Conservation (phyloP, 2,888 invertebrate genomes). For the Tenthredo notha region DNA sequence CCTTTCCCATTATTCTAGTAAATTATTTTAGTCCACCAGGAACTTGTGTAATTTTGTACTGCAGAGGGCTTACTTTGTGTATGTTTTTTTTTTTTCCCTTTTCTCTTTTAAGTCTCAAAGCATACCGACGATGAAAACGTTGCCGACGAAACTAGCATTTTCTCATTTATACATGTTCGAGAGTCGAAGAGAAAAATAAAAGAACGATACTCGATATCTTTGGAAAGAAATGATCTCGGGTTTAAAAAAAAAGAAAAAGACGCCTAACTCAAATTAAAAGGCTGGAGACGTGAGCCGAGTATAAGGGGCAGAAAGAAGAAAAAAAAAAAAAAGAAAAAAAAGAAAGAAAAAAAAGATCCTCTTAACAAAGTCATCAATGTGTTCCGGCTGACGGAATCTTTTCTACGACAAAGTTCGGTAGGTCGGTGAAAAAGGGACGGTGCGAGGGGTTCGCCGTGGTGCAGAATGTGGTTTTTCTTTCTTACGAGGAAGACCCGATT, state of each 20-base stretch:
- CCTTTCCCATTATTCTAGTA: conserved; percentile 36
- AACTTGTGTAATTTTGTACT: conserved; percentile 7
- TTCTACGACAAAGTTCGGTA: conserved; percentile 55
- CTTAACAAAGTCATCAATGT: conserved; percentile 61
- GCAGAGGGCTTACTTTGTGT: too few species aligned
- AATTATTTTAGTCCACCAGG: conserved; percentile 19
- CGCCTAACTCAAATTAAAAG: conserved; percentile 45
- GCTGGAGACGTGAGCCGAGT: conserved; percentile 51
- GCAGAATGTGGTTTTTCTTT: conserved; percentile 60
- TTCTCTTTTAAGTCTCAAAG: not conserved
- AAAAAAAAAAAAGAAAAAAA: conserved; percentile 15
- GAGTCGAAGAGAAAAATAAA: not conserved
- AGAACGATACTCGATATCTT: not conserved
- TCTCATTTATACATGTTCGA: not conserved
- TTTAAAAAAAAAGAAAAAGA: conserved; percentile 19
- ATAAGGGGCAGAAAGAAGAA: conserved; percentile 52
- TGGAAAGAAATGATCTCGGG: not conserved
- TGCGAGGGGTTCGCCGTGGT: conserved; percentile 2
- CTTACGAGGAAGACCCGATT: conserved; percentile 65
- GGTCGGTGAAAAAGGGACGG: conserved; percentile 29
- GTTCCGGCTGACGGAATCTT: conserved; percentile 59
- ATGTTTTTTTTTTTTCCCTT: not conserved
- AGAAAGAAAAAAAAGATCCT: conserved; percentile 42
- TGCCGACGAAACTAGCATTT: not conserved
- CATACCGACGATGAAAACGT: not conserved